Percentiles rank a stretch among this genome's conserved stretches.
Conservation (phyloP, 2,888 invertebrate genomes). For the Fabriciana adippe region DNA sequence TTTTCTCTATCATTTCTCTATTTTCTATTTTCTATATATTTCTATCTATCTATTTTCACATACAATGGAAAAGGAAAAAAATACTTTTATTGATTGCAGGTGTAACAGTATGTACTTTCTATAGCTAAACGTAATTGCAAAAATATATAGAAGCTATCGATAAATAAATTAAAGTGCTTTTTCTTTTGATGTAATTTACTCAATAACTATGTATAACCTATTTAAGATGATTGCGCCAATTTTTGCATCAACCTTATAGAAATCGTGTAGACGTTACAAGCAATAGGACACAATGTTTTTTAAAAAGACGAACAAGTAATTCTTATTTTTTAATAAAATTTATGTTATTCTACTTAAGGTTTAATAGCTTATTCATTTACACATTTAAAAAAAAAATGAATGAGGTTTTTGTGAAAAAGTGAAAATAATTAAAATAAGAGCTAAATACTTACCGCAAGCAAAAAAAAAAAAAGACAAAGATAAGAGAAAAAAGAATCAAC, state of each 20-base stretch:
- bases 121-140: slow-evolving; percentile 4
- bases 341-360: neutral
- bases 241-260: neutral
- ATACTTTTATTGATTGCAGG: too few relatives aligned
- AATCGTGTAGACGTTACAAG: neutral
- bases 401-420: neutral
- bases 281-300: neutral
- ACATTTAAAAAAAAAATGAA: neutral
- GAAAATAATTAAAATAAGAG: too few relatives aligned
- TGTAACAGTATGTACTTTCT: neutral
- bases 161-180: neutral
- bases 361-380: neutral
- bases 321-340: neutral
- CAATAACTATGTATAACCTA: neutral
- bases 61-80: too few relatives aligned
- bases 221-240: neutral
- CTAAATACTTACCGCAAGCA: too few relatives aligned
- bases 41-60: too few relatives aligned
- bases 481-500: too few relatives aligned
- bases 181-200: slow-evolving; percentile 9
- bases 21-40: too few relatives aligned
- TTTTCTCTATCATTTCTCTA: too few relatives aligned
- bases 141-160: slow-evolving; percentile 1
- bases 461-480: too few relatives aligned
- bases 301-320: neutral